These are phyloP conservation scores for Garrulus glandarius DNA, from an alignment of 2,797 vertebrate genomes.

Conservation along the genomic window DNA sequence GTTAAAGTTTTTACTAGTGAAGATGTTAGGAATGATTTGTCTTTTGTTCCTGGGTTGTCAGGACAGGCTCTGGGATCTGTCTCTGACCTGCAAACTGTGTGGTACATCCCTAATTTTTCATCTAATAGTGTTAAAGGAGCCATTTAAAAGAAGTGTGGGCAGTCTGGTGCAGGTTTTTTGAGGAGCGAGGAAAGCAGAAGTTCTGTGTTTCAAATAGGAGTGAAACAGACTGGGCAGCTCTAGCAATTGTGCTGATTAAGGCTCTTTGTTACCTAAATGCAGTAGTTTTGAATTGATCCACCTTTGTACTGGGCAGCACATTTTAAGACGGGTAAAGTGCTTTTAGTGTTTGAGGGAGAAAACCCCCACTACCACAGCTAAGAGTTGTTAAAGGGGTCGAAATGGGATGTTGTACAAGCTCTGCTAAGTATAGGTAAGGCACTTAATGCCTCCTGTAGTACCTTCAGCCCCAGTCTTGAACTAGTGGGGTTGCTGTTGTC, in stretches of 20 bases:
- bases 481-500: background rate
- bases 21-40: background rate
- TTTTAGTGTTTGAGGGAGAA: background rate
- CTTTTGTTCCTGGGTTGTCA: background rate
- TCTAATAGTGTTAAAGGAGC: background rate
- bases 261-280: background rate
- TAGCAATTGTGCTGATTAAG: background rate
- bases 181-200: background rate
- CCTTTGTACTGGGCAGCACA: background rate
- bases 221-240: background rate
- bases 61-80: background rate
- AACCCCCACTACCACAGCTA: background rate
- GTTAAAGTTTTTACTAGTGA: background rate
- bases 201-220: background rate
- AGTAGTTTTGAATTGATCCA: background rate
- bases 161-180: background rate
- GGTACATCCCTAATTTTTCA: background rate
- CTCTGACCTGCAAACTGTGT: background rate
- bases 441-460: background rate
- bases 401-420: background rate
- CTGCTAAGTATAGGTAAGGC: background rate
- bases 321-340: accelerated
- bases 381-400: background rate
- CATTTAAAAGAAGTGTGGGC: background rate
- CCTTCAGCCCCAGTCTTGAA: accelerated